Conservation (phyloP, 92 coral and sea anemone genomes). For the Diadumene lineata region DNA sequence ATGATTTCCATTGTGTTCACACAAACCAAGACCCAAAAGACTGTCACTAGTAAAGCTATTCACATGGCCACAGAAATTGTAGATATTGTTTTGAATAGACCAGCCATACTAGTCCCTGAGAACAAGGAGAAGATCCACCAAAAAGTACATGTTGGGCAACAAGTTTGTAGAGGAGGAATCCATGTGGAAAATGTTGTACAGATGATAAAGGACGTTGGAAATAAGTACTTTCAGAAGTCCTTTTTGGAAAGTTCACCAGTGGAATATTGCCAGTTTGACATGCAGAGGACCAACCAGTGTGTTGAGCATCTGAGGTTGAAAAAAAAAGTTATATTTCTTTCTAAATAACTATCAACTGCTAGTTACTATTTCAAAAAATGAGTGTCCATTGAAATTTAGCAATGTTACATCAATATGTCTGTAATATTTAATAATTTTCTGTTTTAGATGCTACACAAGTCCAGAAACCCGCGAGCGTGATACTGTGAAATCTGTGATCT, state of each 20-base stretch:
- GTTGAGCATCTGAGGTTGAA: slow-evolving; percentile 47
- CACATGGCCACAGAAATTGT: slow-evolving; percentile 57
- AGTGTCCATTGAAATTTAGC: not conserved
- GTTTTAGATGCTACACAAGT: slow-evolving; percentile 42
- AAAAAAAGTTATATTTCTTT: not conserved
- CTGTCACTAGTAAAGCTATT: slow-evolving; percentile 27
- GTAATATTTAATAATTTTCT: too few species aligned
- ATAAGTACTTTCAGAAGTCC: slow-evolving; percentile 6
- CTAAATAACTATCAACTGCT: not conserved
- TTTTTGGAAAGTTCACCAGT: slow-evolving; percentile 20
- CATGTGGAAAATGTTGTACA: slow-evolving; percentile 2
- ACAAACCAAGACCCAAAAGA: slow-evolving; percentile 55
- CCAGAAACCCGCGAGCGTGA: slow-evolving; percentile 32
- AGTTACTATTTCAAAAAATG: not conserved
- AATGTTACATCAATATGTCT: not conserved
- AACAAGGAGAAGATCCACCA: slow-evolving; percentile 5
- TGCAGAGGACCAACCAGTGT: slow-evolving; percentile 37
- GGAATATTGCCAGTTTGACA: slow-evolving; percentile 16
- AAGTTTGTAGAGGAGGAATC: slow-evolving; percentile 30
- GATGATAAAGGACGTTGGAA: not conserved
- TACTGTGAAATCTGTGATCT: slow-evolving; percentile 16
- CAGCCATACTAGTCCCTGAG: slow-evolving; percentile 32
- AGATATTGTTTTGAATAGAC: slow-evolving; percentile 15
- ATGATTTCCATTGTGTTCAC: slow-evolving; percentile 58
- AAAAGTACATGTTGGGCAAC: not conserved